A percentile compares a stretch with the other conserved stretches of the same genome.
Evolutionary conservation across 2,113 vertebrate genomes (phyloP).

Genomic region (Lampris incognitus): DNA sequence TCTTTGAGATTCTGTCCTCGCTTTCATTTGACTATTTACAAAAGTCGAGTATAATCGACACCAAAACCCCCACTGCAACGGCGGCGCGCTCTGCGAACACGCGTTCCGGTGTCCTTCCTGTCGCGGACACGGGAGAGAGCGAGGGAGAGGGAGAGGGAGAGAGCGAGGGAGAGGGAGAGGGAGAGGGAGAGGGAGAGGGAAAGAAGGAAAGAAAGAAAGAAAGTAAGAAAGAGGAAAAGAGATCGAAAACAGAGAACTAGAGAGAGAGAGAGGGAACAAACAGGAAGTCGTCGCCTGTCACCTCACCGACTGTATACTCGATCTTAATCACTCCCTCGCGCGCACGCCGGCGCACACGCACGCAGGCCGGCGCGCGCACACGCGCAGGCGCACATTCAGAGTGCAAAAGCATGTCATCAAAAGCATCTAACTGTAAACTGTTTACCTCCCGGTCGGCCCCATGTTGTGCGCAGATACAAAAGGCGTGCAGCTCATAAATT

Average conservation of each 20-base stretch:
- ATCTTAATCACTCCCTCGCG: not conserved
- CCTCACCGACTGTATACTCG: not conserved
- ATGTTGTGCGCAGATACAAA: constrained; percentile 20
- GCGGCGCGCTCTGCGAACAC: too few relatives aligned
- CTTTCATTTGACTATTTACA: too few relatives aligned
- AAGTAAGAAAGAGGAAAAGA: not conserved
- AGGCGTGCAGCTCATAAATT: constrained; percentile 77
- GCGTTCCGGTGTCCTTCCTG: too few relatives aligned
- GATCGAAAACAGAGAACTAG: not conserved
- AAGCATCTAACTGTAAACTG: constrained; percentile 89
- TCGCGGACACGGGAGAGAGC: too few relatives aligned
- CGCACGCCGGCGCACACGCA: constrained; percentile 2
- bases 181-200: too few relatives aligned
- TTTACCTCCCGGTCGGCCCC: constrained; percentile 87
- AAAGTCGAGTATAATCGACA: too few relatives aligned
- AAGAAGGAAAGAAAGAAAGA: not conserved
- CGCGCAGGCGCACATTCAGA: constrained; percentile 69
- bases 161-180: too few relatives aligned
- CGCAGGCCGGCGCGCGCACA: constrained; percentile 12
- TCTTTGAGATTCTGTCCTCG: too few relatives aligned
- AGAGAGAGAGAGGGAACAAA: not conserved
- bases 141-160: too few relatives aligned
- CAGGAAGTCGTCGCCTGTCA: not conserved
- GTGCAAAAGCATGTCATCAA: constrained; percentile 96
- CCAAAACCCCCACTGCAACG: too few relatives aligned